These are phyloP conservation scores for Cynodonichthys magdalenae DNA, from an alignment of 2,797 vertebrate species.

Conservation along the genomic window DNA sequence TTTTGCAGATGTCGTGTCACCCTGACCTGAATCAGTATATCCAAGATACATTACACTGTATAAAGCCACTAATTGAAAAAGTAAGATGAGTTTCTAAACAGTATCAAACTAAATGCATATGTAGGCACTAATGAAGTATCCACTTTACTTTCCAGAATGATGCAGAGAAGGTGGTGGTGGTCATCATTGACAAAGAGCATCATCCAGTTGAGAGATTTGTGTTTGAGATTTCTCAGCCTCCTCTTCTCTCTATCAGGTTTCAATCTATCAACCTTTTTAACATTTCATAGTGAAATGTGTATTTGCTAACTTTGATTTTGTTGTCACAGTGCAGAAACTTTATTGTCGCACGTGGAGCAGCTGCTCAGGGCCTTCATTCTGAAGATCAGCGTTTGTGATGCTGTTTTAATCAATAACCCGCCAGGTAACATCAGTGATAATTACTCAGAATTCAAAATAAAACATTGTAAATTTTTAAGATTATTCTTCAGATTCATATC, in stretches of 20 bases:
- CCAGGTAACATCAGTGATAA: slow-evolving; percentile 81
- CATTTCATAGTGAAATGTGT: neutral
- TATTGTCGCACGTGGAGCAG: slow-evolving; percentile 94
- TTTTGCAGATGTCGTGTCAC: slow-evolving; percentile 94
- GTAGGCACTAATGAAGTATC: neutral
- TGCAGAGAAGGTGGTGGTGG: slow-evolving; percentile 96
- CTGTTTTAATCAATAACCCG: slow-evolving; percentile 94
- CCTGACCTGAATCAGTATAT: slow-evolving; percentile 97
- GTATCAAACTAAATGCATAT: neutral
- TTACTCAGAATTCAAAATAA: too few relatives aligned
- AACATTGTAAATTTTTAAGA: neutral
- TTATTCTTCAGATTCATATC: neutral
- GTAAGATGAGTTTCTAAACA: slow-evolving; percentile 61
- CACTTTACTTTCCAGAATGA: slow-evolving; percentile 84
- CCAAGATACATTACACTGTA: slow-evolving; percentile 94
- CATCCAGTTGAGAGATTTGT: slow-evolving; percentile 98
- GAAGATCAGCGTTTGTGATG: slow-evolving; percentile 98
- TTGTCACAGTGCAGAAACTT: slow-evolving; percentile 87
- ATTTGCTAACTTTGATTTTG: slow-evolving; percentile 19
- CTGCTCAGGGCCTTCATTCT: slow-evolving; percentile 95
- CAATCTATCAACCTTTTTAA: neutral
- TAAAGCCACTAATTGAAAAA: slow-evolving; percentile 97
- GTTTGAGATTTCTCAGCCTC: slow-evolving; percentile 96
- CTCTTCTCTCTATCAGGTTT: slow-evolving; percentile 93
- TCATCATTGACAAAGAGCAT: slow-evolving; percentile 98